phyloP scores from a whole-genome alignment of 2,113 vertebrate genomes.

The Nyctibius bracteatus region DNA sequence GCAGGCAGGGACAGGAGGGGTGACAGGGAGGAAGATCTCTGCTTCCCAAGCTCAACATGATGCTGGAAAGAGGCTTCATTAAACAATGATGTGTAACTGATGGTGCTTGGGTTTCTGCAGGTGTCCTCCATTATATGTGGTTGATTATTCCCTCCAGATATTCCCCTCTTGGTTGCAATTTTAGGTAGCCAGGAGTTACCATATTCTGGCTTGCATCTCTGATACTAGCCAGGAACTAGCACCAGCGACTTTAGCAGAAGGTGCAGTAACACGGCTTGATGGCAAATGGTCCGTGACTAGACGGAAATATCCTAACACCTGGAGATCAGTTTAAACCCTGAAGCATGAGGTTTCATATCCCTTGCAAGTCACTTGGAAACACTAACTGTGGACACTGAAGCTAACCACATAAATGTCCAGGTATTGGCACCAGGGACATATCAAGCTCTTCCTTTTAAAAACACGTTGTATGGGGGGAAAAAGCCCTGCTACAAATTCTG shows the following conservation, averaged over 20 bases:
- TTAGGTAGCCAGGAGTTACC: background rate
- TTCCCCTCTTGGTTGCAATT: background rate
- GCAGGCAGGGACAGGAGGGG: background rate
- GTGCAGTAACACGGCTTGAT: background rate
- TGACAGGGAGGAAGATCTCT: background rate
- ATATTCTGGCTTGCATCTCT: background rate
- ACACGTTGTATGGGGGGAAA: rapidly evolving
- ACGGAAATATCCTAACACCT: background rate
- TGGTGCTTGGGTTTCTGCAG: background rate
- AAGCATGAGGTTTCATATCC: background rate
- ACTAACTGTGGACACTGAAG: background rate
- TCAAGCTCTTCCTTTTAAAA: background rate
- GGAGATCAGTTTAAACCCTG: background rate
- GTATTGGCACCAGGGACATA: background rate
- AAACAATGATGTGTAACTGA: background rate
- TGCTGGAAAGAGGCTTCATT: background rate
- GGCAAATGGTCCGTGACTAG: background rate
- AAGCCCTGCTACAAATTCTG: background rate
- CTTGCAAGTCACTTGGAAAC: background rate
- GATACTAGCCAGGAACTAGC: background rate
- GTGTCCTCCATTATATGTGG: background rate
- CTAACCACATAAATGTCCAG: background rate
- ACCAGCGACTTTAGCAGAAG: background rate
- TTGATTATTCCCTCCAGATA: background rate
- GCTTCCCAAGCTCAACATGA: background rate